Base-by-base conservation (phyloP, 2,888 invertebrate genomes). In the Epinotia brunnichana region DNA sequence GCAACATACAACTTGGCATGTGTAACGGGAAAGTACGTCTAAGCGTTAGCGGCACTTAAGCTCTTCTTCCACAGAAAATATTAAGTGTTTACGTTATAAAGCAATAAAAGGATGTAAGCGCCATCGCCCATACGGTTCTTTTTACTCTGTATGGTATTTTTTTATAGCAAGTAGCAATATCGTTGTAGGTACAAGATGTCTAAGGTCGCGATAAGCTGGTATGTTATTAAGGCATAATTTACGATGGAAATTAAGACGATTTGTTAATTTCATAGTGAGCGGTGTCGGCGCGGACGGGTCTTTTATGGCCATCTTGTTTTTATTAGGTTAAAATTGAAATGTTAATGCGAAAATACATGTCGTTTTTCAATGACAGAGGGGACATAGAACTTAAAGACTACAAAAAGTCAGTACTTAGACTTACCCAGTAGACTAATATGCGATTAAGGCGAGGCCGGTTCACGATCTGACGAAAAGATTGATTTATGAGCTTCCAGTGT, bases 191-290 rank as follows among this genome's bases (percentile, higher is more conserved):
- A 74, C 80, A 83, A 87, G 89, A 90, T 90, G 89, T 90, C 90
- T 91, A 86, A 85, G 85, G 84, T 84, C 79, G 79, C 89, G 91
- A 92, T 92, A 91, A 88, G 85, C 82, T 82, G 81, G 83, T 83
- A 82, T 89, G 86, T 91, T 91, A 91, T 92, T 91, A 91, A 81
- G 85, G 89, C 80, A 85, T 87, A 91, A 91, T 91, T 91, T 90
- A 87, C 87, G 84, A 86, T 87, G 87, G 81, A 90, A 91, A 90
- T 91, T 85, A 89, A 89, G 84, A 84, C 87, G 86, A 90, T 92
- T 92, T 91, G 91, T 90, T 91, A 91, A 91, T 91, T 89, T 89
- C 87, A 87, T 85, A 88, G 85, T 84, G 81, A 81, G 84, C 80
- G 77, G 82, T 83, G 82, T 85, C 82, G 80, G 79, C 77, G 84